Base-by-base conservation (phyloP, 2,888 invertebrate genomes). In the Acanthosepion esculentum region DNA sequence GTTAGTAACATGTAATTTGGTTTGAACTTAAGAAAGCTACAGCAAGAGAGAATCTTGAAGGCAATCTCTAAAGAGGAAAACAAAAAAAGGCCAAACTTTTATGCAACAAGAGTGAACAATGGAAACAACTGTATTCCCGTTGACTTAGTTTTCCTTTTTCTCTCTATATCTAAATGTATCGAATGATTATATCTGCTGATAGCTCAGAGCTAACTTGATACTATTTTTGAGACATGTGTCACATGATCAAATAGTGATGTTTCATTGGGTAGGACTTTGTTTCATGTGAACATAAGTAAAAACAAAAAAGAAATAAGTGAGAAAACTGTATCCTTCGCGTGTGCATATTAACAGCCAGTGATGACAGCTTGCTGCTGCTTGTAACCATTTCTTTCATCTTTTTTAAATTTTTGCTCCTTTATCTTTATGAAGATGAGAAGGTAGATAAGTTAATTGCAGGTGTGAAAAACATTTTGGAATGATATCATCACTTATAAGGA, bases 1-100 rank as follows among this genome's bases (percentile, higher is more conserved):
- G 78, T 78, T 78, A n/a, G 78, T 78, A 29, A 78, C 78, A 78
- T 78, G 78, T 78, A 78, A 78, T 78, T 78, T 78, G 29, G 78
- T 78, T 78, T 78, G 29, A 78, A 78, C 78, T 78, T 78, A n/a
- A 78, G 78, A 78, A 78, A 29, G n/a, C 78, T 78, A 78, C 78
- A 78, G 12, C 78, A 78, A 29, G 10, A 10, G 59, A 59, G 59
- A 59, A 59, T 59, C 59, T 59, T 59, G 59, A 59, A 23, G 59
- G 59, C 59, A 55, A 55, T 55, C 55, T 55, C 55, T 55, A 55
- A 55, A 55, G 15, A 55, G 64, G 23, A 64, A 64, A 29, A 64
- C 23, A 23, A 64, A 64, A 64, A 23, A 64, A 64, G 64, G 8
- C 5, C 8, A 64, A 26, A 64, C 64, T 64, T 64, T 64, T 20